phyloP scores from a whole-genome alignment of 2,797 vertebrate species.

The Spinus olivaceus region DNA sequence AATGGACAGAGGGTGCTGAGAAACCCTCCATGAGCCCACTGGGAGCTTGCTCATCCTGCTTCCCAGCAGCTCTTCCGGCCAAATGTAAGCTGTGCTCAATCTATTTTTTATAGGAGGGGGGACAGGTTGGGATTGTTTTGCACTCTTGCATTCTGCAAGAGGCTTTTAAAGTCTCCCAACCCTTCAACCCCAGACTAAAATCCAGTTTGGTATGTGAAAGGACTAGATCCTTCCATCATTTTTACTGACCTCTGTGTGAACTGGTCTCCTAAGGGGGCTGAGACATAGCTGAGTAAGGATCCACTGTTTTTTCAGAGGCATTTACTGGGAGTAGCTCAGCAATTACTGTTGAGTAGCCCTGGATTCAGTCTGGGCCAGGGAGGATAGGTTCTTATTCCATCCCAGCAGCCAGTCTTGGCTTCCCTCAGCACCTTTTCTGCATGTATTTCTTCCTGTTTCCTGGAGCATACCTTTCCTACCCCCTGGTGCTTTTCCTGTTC shows the following conservation, averaged over 20 bases:
- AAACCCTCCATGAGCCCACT: neutral
- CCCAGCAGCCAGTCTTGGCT: neutral
- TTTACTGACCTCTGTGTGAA: neutral
- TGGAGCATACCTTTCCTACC: neutral
- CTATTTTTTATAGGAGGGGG: neutral
- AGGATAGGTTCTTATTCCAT: neutral
- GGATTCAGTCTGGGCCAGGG: neutral
- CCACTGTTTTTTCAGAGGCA: neutral
- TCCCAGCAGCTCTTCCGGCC: neutral
- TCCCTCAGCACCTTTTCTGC: neutral
- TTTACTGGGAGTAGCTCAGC: neutral
- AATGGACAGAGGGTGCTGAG: neutral
- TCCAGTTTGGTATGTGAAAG: neutral
- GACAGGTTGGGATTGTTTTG: too few species aligned
- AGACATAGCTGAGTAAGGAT: neutral
- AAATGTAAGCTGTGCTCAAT: neutral
- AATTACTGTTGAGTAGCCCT: neutral
- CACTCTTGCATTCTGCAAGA: neutral
- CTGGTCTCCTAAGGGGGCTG: neutral
- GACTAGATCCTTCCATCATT: neutral
- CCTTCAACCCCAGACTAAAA: neutral
- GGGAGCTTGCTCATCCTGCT: neutral
- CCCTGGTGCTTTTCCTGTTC: neutral
- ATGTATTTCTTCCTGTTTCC: neutral
- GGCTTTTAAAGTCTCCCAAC: neutral